A percentile compares a stretch with the other conserved stretches of the same genome.
Evolutionary conservation across 2,113 vertebrate species (phyloP).

Genomic region (Bambusicola thoracicus): DNA sequence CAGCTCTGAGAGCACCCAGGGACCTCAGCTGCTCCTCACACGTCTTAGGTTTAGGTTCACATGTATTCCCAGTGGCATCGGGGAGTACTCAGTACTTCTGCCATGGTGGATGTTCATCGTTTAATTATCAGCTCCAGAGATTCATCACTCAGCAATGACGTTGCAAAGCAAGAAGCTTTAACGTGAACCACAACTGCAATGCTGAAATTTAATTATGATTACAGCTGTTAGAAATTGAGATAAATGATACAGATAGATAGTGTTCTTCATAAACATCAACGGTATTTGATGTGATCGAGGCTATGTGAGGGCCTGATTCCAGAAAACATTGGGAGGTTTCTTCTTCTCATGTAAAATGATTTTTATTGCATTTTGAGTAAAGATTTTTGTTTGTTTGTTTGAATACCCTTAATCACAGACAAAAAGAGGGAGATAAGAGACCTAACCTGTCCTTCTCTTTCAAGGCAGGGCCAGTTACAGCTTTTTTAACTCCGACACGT

Average conservation of each 20-base stretch:
- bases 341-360: neutral
- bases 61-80: neutral
- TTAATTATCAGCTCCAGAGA: conserved; percentile 20
- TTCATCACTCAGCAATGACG: neutral
- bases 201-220: neutral
- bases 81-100: neutral
- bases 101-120: neutral
- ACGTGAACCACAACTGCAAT: neutral
- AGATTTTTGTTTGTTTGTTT: neutral
- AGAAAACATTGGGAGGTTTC: neutral
- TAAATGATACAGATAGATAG: neutral
- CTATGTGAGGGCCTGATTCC: neutral
- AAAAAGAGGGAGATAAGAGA: neutral
- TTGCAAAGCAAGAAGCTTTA: neutral
- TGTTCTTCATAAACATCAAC: neutral
- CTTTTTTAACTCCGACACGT: neutral
- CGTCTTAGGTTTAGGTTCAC: neutral
- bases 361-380: neutral
- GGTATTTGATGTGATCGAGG: neutral
- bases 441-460: neutral
- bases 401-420: neutral
- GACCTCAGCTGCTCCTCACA: too few relatives aligned
- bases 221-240: neutral
- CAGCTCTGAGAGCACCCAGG: too few relatives aligned
- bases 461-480: neutral